phyloP scores from a whole-genome alignment of 2,113 vertebrate species.

The Picathartes gymnocephalus region DNA sequence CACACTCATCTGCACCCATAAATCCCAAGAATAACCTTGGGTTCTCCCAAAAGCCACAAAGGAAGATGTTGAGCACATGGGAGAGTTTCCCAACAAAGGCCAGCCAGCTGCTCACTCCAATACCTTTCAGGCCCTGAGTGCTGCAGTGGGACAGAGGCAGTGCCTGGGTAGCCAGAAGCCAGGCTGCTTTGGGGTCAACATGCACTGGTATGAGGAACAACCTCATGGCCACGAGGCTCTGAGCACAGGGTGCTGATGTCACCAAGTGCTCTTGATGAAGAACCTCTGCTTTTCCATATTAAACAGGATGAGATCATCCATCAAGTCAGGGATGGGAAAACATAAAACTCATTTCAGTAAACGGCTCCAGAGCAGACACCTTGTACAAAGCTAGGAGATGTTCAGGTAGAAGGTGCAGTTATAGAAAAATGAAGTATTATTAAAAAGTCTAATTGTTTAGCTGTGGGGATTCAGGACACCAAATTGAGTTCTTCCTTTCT shows the following conservation, averaged over 20 bases:
- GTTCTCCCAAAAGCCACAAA: rapidly evolving
- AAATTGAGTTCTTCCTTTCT: neutral
- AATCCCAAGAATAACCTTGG: neutral
- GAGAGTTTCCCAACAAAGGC: neutral
- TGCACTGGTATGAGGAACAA: neutral
- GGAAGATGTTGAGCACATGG: rapidly evolving
- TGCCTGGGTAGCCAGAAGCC: neutral
- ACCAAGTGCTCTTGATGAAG: neutral
- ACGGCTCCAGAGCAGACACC: neutral
- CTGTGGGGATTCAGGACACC: neutral
- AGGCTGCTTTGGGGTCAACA: neutral
- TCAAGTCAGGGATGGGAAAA: neutral
- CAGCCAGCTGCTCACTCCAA: neutral
- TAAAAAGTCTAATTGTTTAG: neutral
- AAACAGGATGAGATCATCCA: neutral
- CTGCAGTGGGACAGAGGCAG: neutral
- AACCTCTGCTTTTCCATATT: neutral
- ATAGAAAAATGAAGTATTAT: neutral
- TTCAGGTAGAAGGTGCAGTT: neutral
- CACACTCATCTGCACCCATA: neutral
- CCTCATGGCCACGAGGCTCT: neutral
- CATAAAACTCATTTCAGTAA: neutral
- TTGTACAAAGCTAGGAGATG: neutral
- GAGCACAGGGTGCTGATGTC: neutral
- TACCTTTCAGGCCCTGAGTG: neutral